phyloP scores from a whole-genome alignment of 2,888 invertebrate species.

The Polymixis flavicincta region DNA sequence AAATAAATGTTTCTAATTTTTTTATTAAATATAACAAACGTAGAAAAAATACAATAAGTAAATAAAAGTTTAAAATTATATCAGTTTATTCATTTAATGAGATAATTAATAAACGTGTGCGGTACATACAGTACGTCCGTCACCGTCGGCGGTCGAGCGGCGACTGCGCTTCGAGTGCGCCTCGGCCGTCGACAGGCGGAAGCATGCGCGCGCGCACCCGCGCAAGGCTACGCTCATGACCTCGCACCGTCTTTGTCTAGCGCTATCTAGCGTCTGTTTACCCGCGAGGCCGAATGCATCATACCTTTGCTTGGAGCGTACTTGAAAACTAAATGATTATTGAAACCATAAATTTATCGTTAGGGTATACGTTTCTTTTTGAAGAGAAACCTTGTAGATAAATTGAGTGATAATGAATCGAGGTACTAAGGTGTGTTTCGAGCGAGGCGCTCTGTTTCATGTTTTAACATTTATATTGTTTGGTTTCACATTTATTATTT shows the following conservation, averaged over 20 bases:
- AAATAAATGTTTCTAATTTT: neutral
- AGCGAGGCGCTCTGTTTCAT: conserved; percentile 50
- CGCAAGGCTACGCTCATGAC: conserved; percentile 90
- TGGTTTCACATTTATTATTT: conserved; percentile 36
- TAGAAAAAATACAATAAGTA: neutral
- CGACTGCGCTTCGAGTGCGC: conserved; percentile 76
- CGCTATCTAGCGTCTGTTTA: conserved; percentile 89
- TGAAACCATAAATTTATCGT: conserved; percentile 81
- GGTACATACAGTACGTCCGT: conserved; percentile 65
- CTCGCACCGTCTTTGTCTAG: conserved; percentile 90
- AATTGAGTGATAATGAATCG: conserved; percentile 75
- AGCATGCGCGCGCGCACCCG: conserved; percentile 87
- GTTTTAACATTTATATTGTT: conserved; percentile 42
- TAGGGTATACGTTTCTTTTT: conserved; percentile 74
- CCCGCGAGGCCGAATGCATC: conserved; percentile 90
- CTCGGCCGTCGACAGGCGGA: conserved; percentile 85
- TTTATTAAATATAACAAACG: neutral
- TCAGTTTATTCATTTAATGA: conserved; percentile 22
- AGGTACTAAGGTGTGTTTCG: conserved; percentile 64
- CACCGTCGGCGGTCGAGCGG: conserved; percentile 72
- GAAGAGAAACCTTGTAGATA: conserved; percentile 79
- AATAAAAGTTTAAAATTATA: conserved; percentile 6
- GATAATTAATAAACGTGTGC: neutral
- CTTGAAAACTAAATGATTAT: conserved; percentile 83
- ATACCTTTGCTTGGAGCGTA: conserved; percentile 84